Base-by-base conservation (phyloP, 1,140 invertebrate genomes). In the Papilio aristodemus region DNA sequence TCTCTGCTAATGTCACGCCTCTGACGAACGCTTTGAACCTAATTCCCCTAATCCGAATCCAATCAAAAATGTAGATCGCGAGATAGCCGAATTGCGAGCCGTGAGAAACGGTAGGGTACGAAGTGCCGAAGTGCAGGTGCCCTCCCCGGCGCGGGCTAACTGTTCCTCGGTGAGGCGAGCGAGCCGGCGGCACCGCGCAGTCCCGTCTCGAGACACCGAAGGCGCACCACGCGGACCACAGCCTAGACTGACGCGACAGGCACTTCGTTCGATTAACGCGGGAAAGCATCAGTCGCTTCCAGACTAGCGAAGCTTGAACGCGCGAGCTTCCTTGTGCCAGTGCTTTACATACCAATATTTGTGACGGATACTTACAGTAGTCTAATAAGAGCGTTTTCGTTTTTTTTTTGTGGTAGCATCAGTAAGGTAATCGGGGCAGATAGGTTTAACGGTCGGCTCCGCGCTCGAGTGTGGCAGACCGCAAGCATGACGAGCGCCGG, bases 401-500 rank as follows among this genome's bases (percentile, higher is more conserved):
- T 86, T 84, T 76, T 84, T 79, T 83, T 79, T 79, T 74, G 81
- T 79, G 75, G 74, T 79, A 86, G 77, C 73, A 77, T 82, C 80
- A 81, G 86, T 80, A 85, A 80, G 75, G 83, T 89, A 87, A 91
- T 90, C 89, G 89, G 89, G 89, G 89, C 89, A 89, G 87, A 91
- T 86, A 91, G 78, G 71, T 78, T 87, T 90, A 91, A 91, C 89
- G 87, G 87, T 91, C 85, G 85, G 81, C 74, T 87, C 85, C 80
- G 84, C 89, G 85, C 80, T 89, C 85, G 82, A 89, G 84, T 90
- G 89, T 88, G 86, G 83, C 81, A 84, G 84, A 86, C 85, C 81
- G 83, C 85, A 87, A 91, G 85, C 89, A 91, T 90, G 89, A 91
- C 89, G 89, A 84, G 85, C 83, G 87, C 83, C 73, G 71, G 71